A percentile compares a stretch with the other conserved stretches of the same genome.
Evolutionary conservation across 2,888 invertebrate species (phyloP).

Genomic region (Blastobasis lacticolella): DNA sequence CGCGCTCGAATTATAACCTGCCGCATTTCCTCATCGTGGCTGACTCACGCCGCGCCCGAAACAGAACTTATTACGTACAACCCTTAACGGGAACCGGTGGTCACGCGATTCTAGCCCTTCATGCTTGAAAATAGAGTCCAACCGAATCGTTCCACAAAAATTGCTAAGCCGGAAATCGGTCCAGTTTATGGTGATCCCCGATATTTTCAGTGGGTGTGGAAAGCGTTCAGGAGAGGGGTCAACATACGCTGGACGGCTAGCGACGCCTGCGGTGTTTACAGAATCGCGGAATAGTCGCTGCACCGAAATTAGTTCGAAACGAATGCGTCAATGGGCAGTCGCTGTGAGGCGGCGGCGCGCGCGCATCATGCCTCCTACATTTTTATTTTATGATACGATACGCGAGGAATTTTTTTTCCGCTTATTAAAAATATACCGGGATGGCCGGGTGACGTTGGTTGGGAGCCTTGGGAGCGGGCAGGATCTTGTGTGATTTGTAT

Average conservation of each 20-base stretch:
- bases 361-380: conserved; percentile 51
- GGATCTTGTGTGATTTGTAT: no score
- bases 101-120: conserved; percentile 25
- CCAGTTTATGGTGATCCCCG: conserved; percentile 37
- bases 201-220: conserved; percentile 17
- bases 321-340: conserved; percentile 69
- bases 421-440: conserved; percentile 56
- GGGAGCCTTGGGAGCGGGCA: conserved; percentile 8
- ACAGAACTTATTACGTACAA: conserved; percentile 67
- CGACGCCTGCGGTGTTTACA: conserved; percentile 62
- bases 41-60: conserved; percentile 67
- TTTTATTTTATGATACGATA: conserved; percentile 66
- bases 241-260: conserved; percentile 33
- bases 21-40: conserved; percentile 66
- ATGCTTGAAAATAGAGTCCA: conserved; percentile 8
- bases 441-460: conserved; percentile 42
- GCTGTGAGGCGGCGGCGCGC: conserved; percentile 39
- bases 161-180: conserved; percentile 29
- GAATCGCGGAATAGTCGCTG: conserved; percentile 70
- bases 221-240: conserved; percentile 15
- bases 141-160: conserved; percentile 19
- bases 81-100: conserved; percentile 16
- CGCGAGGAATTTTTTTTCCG: conserved; percentile 46
- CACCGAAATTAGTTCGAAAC: conserved; percentile 71
- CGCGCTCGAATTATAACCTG: conserved; percentile 66